Base-by-base conservation (phyloP, 2,113 vertebrate species). In the Cinclus cinclus region DNA sequence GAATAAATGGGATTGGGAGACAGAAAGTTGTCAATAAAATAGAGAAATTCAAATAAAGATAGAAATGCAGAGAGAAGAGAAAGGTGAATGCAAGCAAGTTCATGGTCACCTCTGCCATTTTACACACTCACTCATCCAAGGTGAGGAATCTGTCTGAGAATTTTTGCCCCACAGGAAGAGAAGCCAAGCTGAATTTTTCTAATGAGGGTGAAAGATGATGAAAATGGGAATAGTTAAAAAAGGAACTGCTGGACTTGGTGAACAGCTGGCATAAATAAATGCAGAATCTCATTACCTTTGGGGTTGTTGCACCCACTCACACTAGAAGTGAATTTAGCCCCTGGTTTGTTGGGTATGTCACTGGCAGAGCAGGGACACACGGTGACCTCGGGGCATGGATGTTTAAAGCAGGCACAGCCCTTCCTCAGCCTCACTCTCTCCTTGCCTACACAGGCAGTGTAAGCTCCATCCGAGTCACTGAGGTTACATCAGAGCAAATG, bases 311-410 rank as follows among this genome's bases (percentile, higher is more conserved):
- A 90, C 30, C 50, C 71, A 41, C 65, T 69, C n/a, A 13, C 33
- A 10, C 46, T 39, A 21, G 75, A 52, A 77, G 44, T 11, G 49
- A 89, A 71, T 82, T 83, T 60, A 71, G 64, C 44, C 69, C 64
- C 70, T 37, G 33, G 73, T 80, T 69, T 64, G 64, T 9, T 3
- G 3, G 33, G 41, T 52, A 63, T 0, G 0, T 62, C 76, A 33
- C 6, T 19, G 63, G 71, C 8, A 6, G 84, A 27, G 50, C 1
- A 0, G 53, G 31, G 76, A 39, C 79, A 39, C 0, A 0, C 1
- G 1, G 49, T 64, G 56, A 78, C 92, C 90, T 70, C 81, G 68
- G 39, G 76, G 7, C 14, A n/a, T 0, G 47, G 71, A 30, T 78
- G 56, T 71, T 81, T 28, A 41, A 86, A 88, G 85, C 68, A 90